Evolutionary conservation across 2,113 vertebrate species (phyloP).

Genomic region (Ginglymostoma cirratum): DNA sequence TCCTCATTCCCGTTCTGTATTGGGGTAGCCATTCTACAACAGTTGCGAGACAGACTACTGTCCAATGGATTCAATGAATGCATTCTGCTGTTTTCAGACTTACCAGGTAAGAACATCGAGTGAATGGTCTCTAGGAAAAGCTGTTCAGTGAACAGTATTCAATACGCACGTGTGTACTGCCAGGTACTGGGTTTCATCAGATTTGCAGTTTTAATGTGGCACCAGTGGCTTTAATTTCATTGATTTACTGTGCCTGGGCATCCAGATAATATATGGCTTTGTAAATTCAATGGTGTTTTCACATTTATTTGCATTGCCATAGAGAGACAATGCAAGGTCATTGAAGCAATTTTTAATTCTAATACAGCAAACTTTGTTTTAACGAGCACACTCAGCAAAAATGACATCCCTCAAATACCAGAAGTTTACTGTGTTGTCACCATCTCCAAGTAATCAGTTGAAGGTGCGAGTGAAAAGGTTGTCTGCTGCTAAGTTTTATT

Average conservation of each 20-base stretch:
- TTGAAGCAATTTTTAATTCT: neutral
- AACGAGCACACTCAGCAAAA: too few relatives aligned
- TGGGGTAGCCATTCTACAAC: constrained; percentile 90
- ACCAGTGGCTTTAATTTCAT: neutral
- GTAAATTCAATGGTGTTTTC: neutral
- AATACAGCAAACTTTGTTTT: too few relatives aligned
- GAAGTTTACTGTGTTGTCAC: too few relatives aligned
- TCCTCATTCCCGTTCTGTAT: constrained; percentile 96
- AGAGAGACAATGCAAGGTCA: neutral
- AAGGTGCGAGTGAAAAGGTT: too few relatives aligned
- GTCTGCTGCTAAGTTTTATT: too few relatives aligned
- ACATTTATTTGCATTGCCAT: neutral
- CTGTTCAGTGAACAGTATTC: neutral
- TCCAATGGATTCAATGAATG: constrained; percentile 98
- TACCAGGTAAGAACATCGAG: constrained; percentile 73
- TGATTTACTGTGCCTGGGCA: neutral
- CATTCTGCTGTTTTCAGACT: constrained; percentile 95
- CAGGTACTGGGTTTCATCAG: neutral
- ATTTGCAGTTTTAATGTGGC: neutral
- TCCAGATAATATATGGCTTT: neutral
- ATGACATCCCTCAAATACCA: too few relatives aligned
- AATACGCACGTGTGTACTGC: neutral
- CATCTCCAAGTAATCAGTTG: too few relatives aligned
- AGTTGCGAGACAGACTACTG: constrained; percentile 84
- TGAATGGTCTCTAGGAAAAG: neutral